phyloP scores from a whole-genome alignment of 2,113 vertebrate species.

The Triplophysa siluroides region DNA sequence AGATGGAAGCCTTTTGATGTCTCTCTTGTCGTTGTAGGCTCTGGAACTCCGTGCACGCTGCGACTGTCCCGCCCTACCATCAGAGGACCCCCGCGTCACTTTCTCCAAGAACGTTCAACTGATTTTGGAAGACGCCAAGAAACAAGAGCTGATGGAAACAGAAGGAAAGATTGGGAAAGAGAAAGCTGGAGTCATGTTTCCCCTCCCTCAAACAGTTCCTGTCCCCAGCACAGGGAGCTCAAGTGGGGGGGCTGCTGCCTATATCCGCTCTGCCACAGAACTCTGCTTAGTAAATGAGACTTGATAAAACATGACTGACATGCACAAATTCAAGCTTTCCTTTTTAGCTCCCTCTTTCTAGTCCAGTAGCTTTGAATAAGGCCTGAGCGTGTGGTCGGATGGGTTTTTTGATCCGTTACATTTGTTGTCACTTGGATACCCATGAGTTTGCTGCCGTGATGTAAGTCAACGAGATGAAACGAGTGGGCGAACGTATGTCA shows the following conservation, averaged over 20 bases:
- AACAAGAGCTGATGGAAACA: conserved; percentile 33
- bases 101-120: conserved; percentile 77
- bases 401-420: background rate
- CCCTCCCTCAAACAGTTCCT: background rate
- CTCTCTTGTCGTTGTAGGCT: conserved; percentile 76
- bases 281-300: conserved; percentile 38
- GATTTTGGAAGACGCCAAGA: conserved; percentile 72
- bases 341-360: conserved; percentile 1
- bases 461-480: background rate
- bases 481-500: background rate
- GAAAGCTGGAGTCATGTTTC: background rate
- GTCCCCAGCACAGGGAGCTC: background rate
- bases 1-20: background rate
- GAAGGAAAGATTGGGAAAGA: background rate
- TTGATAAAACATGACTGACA: conserved; percentile 1
- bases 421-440: conserved; percentile 1
- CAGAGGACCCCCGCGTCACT: conserved; percentile 81
- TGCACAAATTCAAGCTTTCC: conserved; percentile 35
- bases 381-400: background rate
- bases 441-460: background rate
- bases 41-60: conserved; percentile 87
- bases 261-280: conserved; percentile 14
- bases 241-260: conserved; percentile 26
- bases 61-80: conserved; percentile 83
- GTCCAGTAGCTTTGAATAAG: conserved; percentile 3